Evolutionary conservation across 2,797 vertebrate species (phyloP).

Genomic region (Euthynnus affinis): DNA sequence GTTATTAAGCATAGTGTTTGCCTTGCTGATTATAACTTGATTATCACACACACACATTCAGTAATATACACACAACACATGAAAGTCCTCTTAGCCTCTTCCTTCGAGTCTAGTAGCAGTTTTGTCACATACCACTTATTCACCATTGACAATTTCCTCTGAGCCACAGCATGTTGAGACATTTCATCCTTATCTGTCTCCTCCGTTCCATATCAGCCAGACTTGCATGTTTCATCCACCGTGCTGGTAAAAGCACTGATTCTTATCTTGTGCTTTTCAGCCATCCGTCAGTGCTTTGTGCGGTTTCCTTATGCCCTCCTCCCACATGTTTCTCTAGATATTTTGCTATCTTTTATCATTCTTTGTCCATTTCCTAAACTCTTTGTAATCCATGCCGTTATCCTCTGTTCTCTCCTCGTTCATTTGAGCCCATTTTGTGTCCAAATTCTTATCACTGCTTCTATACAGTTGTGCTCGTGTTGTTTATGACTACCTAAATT

Average conservation of each 20-base stretch:
- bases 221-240: constrained; percentile 44
- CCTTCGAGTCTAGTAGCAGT: constrained; percentile 13
- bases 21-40: background rate
- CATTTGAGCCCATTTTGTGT: background rate
- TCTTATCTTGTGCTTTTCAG: constrained; percentile 51
- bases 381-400: background rate
- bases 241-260: constrained; percentile 54
- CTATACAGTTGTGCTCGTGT: background rate
- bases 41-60: background rate
- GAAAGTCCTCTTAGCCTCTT: background rate
- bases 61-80: background rate
- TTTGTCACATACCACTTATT: constrained; percentile 31
- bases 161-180: constrained; percentile 66
- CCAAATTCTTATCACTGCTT: background rate
- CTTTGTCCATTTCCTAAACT: background rate
- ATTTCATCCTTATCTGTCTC: constrained; percentile 62
- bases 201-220: constrained; percentile 42
- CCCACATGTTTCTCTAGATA: constrained; percentile 22
- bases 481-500: constrained; percentile 39
- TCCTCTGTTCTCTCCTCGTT: background rate
- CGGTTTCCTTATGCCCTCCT: constrained; percentile 25
- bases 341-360: constrained; percentile 8
- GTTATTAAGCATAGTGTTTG: background rate
- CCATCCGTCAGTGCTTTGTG: constrained; percentile 29
- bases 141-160: constrained; percentile 20